Conservation (phyloP, 30 jellyfish, hydroid and myxozoan species). For the Cassiopea andromeda region DNA sequence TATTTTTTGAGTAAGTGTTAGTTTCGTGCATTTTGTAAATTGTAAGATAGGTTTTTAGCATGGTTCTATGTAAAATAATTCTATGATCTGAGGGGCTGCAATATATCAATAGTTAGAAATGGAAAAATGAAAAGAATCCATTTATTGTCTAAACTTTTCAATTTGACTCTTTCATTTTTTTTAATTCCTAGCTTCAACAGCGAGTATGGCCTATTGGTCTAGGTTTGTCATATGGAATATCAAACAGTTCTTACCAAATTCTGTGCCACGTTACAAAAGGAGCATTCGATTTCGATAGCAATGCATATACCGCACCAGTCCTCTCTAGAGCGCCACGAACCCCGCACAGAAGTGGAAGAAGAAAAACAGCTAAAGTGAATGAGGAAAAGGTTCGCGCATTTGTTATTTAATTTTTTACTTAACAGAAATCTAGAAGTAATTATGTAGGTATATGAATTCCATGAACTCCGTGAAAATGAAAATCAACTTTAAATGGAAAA, state of each 20-base stretch:
- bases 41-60: too few species aligned
- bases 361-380: conserved; percentile 8
- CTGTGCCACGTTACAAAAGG: conserved; percentile 70
- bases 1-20: too few species aligned
- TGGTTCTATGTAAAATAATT: too few species aligned
- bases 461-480: too few species aligned
- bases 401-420: neutral
- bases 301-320: conserved; percentile 63
- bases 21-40: too few species aligned
- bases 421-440: too few species aligned
- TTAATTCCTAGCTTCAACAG: conserved; percentile 56
- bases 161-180: neutral
- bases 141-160: too few species aligned
- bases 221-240: conserved; percentile 57
- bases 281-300: conserved; percentile 13
- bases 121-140: too few species aligned
- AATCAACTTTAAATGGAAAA: too few species aligned
- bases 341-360: conserved; percentile 50
- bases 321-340: conserved; percentile 22
- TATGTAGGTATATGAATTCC: too few species aligned
- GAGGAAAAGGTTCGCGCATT: conserved; percentile 21
- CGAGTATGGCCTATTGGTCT: conserved; percentile 91
- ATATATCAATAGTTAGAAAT: too few species aligned
- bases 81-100: too few species aligned
- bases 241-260: conserved; percentile 53